phyloP scores from a whole-genome alignment of 2,888 invertebrate species.

The Alsophila aescularia region DNA sequence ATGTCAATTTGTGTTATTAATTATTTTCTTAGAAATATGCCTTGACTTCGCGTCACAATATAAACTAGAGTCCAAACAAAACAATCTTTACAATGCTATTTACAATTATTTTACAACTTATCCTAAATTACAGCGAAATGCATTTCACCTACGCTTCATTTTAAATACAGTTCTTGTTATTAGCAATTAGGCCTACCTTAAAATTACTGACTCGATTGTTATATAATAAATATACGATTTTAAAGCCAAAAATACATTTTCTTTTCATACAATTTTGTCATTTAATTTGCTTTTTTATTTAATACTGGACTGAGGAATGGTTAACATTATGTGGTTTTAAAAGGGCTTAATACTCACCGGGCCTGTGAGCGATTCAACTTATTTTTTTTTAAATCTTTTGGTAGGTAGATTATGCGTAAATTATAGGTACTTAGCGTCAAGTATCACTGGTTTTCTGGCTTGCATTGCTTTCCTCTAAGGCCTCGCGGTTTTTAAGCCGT shows the following conservation, averaged over 20 bases:
- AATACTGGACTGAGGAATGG: constrained; percentile 75
- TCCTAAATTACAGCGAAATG: constrained; percentile 37
- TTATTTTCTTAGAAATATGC: not conserved
- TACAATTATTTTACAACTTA: constrained; percentile 27
- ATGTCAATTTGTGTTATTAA: not conserved
- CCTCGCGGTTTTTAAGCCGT: constrained; percentile 22
- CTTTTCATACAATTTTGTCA: constrained; percentile 30
- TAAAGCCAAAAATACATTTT: constrained; percentile 63
- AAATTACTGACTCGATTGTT: constrained; percentile 78
- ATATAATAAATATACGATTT: constrained; percentile 52
- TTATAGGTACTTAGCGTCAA: too few relatives aligned
- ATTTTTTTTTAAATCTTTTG: not conserved
- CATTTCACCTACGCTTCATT: constrained; percentile 46
- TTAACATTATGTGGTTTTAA: constrained; percentile 44
- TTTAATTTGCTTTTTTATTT: constrained; percentile 45
- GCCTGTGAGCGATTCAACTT: not conserved
- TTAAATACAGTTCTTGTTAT: constrained; percentile 52
- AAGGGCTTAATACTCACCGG: constrained; percentile 2
- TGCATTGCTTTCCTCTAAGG: not conserved
- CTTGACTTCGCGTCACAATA: constrained; percentile 11
- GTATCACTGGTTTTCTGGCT: too few relatives aligned
- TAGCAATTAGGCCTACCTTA: constrained; percentile 66
- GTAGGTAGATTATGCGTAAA: too few relatives aligned
- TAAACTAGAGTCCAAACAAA: constrained; percentile 23
- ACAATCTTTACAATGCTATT: constrained; percentile 31